Evolutionary conservation across 2,797 vertebrate species (phyloP).

Genomic region (Etheostoma nigrum): DNA sequence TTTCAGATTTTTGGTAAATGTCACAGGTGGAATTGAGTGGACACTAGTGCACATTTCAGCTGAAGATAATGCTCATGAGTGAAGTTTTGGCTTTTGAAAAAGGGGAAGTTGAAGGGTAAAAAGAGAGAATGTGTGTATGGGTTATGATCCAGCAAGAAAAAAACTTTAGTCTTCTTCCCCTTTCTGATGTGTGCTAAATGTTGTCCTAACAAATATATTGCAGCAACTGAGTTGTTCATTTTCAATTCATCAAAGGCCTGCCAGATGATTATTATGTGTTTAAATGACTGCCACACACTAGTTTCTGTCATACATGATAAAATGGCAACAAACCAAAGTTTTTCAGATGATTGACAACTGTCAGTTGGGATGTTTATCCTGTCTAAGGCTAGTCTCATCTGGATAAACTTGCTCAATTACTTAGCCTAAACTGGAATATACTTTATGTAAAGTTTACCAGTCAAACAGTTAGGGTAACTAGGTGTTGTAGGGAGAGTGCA

Average conservation of each 20-base stretch:
- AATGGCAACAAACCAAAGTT: neutral
- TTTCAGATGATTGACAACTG: too few relatives aligned
- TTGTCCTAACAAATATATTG: neutral
- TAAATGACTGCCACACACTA: neutral
- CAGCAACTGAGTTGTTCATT: neutral
- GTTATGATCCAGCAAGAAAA: constrained; percentile 41
- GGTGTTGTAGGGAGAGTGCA: neutral
- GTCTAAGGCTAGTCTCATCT: neutral
- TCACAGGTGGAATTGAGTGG: constrained; percentile 3
- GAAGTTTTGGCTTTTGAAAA: constrained; percentile 48
- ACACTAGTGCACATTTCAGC: constrained; percentile 6
- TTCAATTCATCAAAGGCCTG: neutral
- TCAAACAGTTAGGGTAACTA: neutral
- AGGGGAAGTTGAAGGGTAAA: constrained; percentile 60
- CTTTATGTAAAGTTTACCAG: neutral
- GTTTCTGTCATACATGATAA: neutral
- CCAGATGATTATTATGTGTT: constrained; percentile 4
- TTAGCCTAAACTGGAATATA: neutral
- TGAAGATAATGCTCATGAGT: constrained; percentile 62
- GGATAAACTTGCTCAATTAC: neutral
- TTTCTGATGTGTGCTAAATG: constrained; percentile 50
- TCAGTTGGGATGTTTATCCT: neutral
- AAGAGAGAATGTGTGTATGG: constrained; percentile 13
- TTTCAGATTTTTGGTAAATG: constrained; percentile 32
- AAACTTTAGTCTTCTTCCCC: constrained; percentile 59